phyloP scores from a whole-genome alignment of 2,113 vertebrate species.

The Brachyhypopomus occidentalis region DNA sequence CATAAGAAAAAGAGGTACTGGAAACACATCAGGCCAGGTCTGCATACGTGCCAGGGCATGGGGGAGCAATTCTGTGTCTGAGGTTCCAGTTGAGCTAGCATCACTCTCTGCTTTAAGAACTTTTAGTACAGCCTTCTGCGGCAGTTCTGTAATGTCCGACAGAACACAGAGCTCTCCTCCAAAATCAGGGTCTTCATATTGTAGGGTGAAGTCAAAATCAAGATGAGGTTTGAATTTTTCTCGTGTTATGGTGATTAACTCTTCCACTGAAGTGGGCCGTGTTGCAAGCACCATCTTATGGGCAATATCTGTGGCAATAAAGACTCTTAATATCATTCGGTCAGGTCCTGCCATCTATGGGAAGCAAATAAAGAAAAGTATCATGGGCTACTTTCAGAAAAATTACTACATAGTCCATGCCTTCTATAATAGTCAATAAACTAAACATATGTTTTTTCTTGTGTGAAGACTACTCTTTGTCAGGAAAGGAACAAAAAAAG shows the following conservation, averaged over 20 bases:
- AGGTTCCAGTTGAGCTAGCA: slow-evolving; percentile 15
- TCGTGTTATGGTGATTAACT: not conserved
- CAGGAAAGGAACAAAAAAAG: too few species aligned
- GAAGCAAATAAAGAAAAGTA: not conserved
- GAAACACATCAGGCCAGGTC: not conserved
- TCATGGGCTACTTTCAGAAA: not conserved
- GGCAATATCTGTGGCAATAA: not conserved
- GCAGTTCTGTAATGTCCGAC: slow-evolving; percentile 5
- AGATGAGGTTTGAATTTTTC: not conserved
- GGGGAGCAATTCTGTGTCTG: slow-evolving; percentile 5
- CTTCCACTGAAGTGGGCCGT: not conserved
- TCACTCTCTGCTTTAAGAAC: slow-evolving; percentile 2
- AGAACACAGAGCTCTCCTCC: not conserved
- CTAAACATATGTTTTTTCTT: too few species aligned
- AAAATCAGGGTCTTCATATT: slow-evolving; percentile 17
- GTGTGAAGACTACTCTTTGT: too few species aligned
- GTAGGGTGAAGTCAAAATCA: slow-evolving; percentile 1
- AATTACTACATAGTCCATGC: not conserved
- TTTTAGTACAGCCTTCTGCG: not conserved
- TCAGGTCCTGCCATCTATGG: not conserved
- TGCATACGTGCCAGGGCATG: slow-evolving; percentile 10
- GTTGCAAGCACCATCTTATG: not conserved
- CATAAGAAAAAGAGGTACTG: not conserved
- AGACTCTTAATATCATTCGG: not conserved
- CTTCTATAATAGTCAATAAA: not conserved